Base-by-base conservation (phyloP, 2,113 vertebrate species). In the Corydoras maculifer region DNA sequence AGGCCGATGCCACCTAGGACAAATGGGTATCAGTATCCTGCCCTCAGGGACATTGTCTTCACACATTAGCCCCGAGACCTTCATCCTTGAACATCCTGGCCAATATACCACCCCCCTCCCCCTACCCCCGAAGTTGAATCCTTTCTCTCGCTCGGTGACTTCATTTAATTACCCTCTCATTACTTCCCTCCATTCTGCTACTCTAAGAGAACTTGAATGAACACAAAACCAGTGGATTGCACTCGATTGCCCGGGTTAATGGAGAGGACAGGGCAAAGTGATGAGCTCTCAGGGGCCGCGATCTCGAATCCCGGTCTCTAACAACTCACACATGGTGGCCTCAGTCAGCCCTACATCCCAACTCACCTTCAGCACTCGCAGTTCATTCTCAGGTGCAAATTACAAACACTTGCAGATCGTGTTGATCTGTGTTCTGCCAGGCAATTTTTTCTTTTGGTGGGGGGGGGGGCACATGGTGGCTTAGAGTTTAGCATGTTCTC, bases 161-260 rank as follows among this genome's bases (percentile, higher is more conserved):
- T 64, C 58, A 67, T 73, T 80, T 75, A 75, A 75, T 77, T 77
- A 77, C 70, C 64, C 68, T 55, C 66, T 75, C 63, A 75, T 80
- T 80, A 77, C 73, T 75, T 72, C 66, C 72, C 53, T 55, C 62
- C 64, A 70, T 70, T 63, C 73, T 70, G 68, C 57, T 43, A 67
- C 51, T 75, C 48, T 53, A 43, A 58, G 51, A 43, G 35, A 43
- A 43, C 35, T 43, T 43, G 35, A 43, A 43, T 58, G 65, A 59
- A 31, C 62, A 59, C 54, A n/a, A 9, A 15, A 53, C 71, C 54
- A 57, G 69, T 70, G 64, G 68, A 75, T 75, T 80, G 69, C 75
- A 75, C 73, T 80, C 73, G 73, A 80, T 77, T 80, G 73, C 73
- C 73, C 49, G 6, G 67, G 75, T 80, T 75, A 77, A 77, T 77